phyloP scores from a whole-genome alignment of 1,140 invertebrate species.

The Meloidogyne hapla region DNA sequence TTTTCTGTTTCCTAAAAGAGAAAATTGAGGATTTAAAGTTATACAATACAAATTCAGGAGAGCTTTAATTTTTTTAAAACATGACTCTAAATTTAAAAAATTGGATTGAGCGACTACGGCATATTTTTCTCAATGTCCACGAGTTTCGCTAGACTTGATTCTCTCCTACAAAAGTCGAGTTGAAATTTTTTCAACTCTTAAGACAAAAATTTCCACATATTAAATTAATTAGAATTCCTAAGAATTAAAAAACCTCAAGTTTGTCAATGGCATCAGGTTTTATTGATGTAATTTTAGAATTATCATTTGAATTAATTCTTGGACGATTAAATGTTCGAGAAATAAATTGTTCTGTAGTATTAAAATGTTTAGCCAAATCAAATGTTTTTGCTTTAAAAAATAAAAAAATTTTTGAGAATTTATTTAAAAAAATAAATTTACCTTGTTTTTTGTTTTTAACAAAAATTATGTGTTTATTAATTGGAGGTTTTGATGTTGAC shows the following conservation, averaged over 20 bases:
- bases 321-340: slow-evolving; percentile 73
- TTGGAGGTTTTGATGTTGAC: slow-evolving; percentile 70
- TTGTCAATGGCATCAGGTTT: not conserved
- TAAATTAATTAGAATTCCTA: not conserved
- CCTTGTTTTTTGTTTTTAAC: slow-evolving; percentile 73
- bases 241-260: not conserved
- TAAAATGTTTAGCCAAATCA: slow-evolving; percentile 74
- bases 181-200: too few species aligned
- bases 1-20: slow-evolving; percentile 68
- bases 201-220: too few species aligned
- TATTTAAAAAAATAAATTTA: slow-evolving; percentile 39
- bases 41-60: too few species aligned
- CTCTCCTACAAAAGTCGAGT: too few species aligned
- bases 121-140: too few species aligned
- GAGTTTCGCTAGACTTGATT: too few species aligned
- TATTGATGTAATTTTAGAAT: not conserved
- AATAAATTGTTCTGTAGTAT: slow-evolving; percentile 75
- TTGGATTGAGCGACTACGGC: too few species aligned
- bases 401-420: not conserved
- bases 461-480: slow-evolving; percentile 80
- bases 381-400: slow-evolving; percentile 69
- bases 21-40: not conserved
- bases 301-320: slow-evolving; percentile 65
- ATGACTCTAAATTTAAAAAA: too few species aligned
- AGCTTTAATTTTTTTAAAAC: too few species aligned